These are phyloP conservation scores for Podarcis siculus DNA, from an alignment of 2,797 vertebrate species.

Conservation along the genomic window DNA sequence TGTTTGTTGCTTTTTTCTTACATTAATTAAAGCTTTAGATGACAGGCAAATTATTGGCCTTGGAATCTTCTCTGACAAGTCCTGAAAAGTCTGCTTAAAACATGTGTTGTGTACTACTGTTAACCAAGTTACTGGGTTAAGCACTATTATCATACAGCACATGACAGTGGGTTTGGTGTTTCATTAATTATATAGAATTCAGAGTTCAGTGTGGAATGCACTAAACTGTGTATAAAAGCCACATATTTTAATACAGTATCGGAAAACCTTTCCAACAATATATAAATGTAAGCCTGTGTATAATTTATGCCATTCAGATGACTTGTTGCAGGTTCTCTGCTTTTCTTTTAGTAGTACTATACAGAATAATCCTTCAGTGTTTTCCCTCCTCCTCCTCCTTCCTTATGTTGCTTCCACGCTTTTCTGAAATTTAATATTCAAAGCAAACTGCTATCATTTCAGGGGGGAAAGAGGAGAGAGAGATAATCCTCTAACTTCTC, in stretches of 20 bases:
- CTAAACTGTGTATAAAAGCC: conserved; percentile 35
- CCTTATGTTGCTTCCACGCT: not conserved
- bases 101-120: conserved; percentile 39
- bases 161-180: conserved; percentile 45
- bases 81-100: conserved; percentile 52
- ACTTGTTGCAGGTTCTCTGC: not conserved
- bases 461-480: too few relatives aligned
- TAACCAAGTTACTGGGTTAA: conserved; percentile 34
- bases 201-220: conserved; percentile 40
- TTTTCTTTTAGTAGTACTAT: not conserved
- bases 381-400: not conserved
- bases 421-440: not conserved
- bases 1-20: conserved; percentile 45
- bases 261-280: not conserved
- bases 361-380: not conserved
- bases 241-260: conserved; percentile 30
- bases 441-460: not conserved
- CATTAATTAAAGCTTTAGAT: conserved; percentile 63
- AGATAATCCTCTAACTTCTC: not conserved
- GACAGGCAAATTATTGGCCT: conserved; percentile 57
- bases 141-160: conserved; percentile 31
- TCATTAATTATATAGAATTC: conserved; percentile 43
- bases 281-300: conserved; percentile 9
- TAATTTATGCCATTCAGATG: not conserved
- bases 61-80: conserved; percentile 49